Base-by-base conservation (phyloP, 1,140 invertebrate species). In the Drosophila aff. region DNA sequence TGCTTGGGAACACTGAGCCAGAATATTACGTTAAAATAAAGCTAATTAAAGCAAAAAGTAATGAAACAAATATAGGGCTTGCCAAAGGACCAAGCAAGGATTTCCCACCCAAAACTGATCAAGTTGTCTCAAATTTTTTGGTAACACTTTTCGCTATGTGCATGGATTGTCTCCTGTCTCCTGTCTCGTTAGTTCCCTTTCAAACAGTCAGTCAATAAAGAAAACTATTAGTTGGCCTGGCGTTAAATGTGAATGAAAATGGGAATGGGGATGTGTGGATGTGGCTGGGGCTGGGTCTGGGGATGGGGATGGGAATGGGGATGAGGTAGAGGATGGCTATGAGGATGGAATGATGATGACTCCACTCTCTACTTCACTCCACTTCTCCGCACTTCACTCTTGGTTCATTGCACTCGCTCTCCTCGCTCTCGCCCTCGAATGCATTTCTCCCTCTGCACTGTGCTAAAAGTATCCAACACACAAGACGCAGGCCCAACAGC, bases 151-250 rank as follows among this genome's bases (percentile, higher is more conserved):
- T 50, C 16, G 18, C 60, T 55, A 46, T 63, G 41, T 66, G 63
- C 33, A 69, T 40, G 50, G 43, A 66, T 40, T 76, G 74, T 67
- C 73, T 76, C 62, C 44, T 83, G 69, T 79, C 76, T 80, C 74
- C 44, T 83, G 69, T 79, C 76, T 80, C 74, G 81, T 85, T 85
- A 85, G 82, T 86, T 76, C 79, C 79, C 79, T 87, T 82, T 77
- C 61, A 76, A 55, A 78, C 47, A 68, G 53, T 76, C 73, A 57
- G 74, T 66, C 53, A 61, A 52, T 52, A 83, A 81, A 83, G 64
- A 82, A 78, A 86, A 86, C 83, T 87, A 86, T 82, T 82, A 82
- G 79, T 64, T 72, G 58, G 80, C 68, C 63, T 79, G 76, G 65
- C 73, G 66, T 68, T 50, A 58, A 50, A 63, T 78, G 73, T 62